phyloP scores from a whole-genome alignment of 2,113 vertebrate genomes.

The Orthochromis malagaraziensis region DNA sequence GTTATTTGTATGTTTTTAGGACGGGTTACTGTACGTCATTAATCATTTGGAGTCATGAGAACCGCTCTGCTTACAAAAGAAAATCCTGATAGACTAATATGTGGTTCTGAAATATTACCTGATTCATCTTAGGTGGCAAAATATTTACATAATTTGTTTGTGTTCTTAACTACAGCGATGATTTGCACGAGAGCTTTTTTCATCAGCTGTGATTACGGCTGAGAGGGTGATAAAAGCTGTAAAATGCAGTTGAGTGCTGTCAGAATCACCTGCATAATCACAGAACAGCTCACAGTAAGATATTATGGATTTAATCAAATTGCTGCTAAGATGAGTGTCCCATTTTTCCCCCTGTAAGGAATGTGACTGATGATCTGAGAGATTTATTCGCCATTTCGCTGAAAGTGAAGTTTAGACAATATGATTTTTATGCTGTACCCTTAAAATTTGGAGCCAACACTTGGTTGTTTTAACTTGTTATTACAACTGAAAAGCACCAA shows the following conservation, averaged over 20 bases:
- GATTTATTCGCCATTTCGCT: neutral
- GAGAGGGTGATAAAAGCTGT: conserved; percentile 19
- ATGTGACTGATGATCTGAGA: neutral
- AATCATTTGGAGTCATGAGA: conserved; percentile 6
- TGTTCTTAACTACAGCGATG: conserved; percentile 5
- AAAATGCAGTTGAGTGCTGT: neutral
- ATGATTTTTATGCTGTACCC: neutral
- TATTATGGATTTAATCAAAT: conserved; percentile 1
- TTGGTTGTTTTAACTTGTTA: neutral
- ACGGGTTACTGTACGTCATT: neutral
- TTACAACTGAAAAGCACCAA: neutral
- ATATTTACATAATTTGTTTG: conserved; percentile 42
- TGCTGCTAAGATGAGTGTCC: neutral
- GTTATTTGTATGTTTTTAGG: neutral
- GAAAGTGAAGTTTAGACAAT: neutral
- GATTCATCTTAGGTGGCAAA: conserved; percentile 10
- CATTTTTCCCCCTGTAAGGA: neutral
- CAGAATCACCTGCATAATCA: neutral
- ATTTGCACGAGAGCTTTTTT: neutral
- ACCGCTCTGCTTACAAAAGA: neutral
- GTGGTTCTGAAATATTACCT: neutral
- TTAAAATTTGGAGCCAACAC: neutral
- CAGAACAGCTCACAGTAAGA: neutral
- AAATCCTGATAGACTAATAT: neutral
- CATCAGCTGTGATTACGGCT: conserved; percentile 9